Conservation (phyloP, 2,113 vertebrate genomes). For the Thymallus thymallus region DNA sequence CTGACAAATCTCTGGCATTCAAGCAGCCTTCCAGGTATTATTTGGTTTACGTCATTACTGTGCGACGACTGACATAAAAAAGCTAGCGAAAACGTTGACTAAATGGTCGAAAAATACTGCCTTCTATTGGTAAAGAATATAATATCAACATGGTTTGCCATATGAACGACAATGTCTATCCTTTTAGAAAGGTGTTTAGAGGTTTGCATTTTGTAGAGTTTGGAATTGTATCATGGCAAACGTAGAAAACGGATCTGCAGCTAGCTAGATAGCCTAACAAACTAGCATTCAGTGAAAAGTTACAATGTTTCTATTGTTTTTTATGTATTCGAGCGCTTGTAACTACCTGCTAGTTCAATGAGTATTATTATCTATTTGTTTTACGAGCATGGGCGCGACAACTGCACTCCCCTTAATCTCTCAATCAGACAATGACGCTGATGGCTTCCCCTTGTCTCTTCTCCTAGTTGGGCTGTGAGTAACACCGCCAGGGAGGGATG, state of each 20-base stretch:
- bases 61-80: background rate
- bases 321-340: no score
- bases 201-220: background rate
- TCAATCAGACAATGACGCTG: background rate
- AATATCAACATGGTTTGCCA: background rate
- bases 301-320: no score
- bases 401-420: background rate
- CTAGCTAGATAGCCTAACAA: no score
- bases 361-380: background rate
- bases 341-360: background rate
- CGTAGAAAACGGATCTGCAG: no score
- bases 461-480: constrained; percentile 21
- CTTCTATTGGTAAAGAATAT: constrained; percentile 38
- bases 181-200: background rate
- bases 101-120: fast-evolving
- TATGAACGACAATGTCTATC: background rate
- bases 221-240: no score
- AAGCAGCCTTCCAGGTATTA: no score
- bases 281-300: no score
- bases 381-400: background rate
- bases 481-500: constrained; percentile 77
- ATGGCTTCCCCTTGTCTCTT: background rate
- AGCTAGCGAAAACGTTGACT: background rate
- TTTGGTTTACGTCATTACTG: background rate
- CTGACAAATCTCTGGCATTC: no score